Base-by-base conservation (phyloP, 2,888 invertebrate species). In the Agrotis exclamationis region DNA sequence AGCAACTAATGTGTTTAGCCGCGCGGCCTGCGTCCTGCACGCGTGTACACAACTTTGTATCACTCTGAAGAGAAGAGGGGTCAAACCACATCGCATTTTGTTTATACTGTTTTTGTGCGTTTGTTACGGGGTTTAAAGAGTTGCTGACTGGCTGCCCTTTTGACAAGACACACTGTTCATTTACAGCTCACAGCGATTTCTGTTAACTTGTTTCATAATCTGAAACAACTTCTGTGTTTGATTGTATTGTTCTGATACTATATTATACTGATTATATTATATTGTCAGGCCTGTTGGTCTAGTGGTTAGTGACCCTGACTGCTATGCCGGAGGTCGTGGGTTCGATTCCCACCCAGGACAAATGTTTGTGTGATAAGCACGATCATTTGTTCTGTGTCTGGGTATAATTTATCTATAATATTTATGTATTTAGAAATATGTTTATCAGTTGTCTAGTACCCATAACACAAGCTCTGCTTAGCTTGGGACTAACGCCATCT, bases 1-100 rank as follows among this genome's bases (percentile, higher is more conserved):
- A 78, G 67, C 78, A 76, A 79, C 78, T 80, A 83, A 87, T 81
- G 81, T 82, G 87, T 82, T 82, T 67, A 76, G 76, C 56, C 68
- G 70, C 69, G 65, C 70, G 65, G 50, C 47, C 76, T 74, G 79
- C 70, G n/a, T 39, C 50, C n/a, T 39, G 16, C 54, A 44, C 63
- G 33, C 66, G 28, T 50, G 67, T 13, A 14, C 7, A 18, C n/a
- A 82, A 80, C 79, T 84, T 80, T 83, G 67, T 75, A 74, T 72
- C 74, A 74, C 70, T 70, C 69, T n/a, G 45, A 57, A 70, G 51
- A 64, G 63, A 54, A 45, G 76, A 22, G 64, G 53, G 80, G 62
- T 56, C 63, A 58, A 70, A 74, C 70, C 68, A 70, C 78, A 70
- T 63, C 51, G 57, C 45, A 60, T 57, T 70, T 56, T 66, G 76